Percentiles rank a stretch among this genome's conserved stretches.
Conservation (phyloP, 2,113 vertebrate species). For the Melospiza melodia region DNA sequence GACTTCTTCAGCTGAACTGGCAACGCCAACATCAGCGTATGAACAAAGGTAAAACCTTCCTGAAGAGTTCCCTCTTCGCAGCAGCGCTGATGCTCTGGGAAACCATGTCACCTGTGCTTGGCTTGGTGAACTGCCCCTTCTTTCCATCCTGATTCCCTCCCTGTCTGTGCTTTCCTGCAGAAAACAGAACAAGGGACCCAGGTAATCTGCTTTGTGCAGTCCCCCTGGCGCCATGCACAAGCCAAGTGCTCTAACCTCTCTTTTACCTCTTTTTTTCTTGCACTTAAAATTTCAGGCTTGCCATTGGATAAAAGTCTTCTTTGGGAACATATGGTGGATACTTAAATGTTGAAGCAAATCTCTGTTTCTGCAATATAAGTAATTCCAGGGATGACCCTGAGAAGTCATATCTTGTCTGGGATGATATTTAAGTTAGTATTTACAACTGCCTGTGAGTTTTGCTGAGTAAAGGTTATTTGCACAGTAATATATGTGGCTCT, state of each 20-base stretch:
- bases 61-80: not conserved
- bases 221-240: not conserved
- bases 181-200: not conserved
- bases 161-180: not conserved
- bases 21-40: not conserved
- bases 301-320: not conserved
- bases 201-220: not conserved
- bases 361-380: not conserved
- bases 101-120: not conserved
- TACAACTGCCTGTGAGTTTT: not conserved
- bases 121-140: not conserved
- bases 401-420: not conserved
- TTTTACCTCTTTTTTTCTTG: not conserved
- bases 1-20: not conserved
- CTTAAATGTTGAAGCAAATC: not conserved
- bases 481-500: not conserved
- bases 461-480: not conserved
- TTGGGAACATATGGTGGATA: not conserved
- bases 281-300: not conserved
- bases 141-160: not conserved
- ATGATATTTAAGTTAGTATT: not conserved
- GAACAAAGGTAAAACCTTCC: not conserved
- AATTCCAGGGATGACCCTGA: not conserved
- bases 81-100: accelerated
- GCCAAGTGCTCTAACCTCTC: not conserved